Evolutionary conservation across 2,888 invertebrate genomes (phyloP), one percentile per base, ranked within the genome.

Genomic region (Ophion ellenae): DNA sequence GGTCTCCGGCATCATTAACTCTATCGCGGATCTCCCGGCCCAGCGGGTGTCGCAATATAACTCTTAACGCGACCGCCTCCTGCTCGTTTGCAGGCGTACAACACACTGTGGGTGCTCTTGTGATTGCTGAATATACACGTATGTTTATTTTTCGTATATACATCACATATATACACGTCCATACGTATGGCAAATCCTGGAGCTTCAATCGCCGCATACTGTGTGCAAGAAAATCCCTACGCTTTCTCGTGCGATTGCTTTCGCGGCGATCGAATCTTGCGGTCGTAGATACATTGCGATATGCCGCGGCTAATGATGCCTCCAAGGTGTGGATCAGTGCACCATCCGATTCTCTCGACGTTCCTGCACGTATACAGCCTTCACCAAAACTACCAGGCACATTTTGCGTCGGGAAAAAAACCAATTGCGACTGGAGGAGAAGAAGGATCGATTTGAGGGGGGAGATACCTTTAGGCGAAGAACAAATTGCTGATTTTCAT

Each of bases 21-120:
- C 92, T 93, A 93, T 93, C 93, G 92, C 88, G 89, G 90, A 93
- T 93, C 93, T 92, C 89, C 87, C 86, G 88, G 90, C 92, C 87
- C 93, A 93, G 92, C 93, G 93, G 93, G 93, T 92, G 93, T 93
- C 91, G 90, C 90, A 83, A 84, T 84, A 85, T 86, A 92, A 92
- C 92, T 92, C 91, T 92, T 92, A 89, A 90, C 90, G 89, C 91
- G 89, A 90, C 89, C 89, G 91, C 88, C 79, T 81, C 77, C 80
- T 73, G 78, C 85, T 82, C 70, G 77, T 63, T 28, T 69, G 53
- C 76, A 24, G 28, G 70, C 40, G 87, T 87, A 67, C 88, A 88
- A 88, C 87, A 88, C 88, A 24, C 45, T 71, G 63, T 47, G 67
- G 59, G 73, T n/a, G 71, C 36, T 45, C 63, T 59, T 75, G 81